Evolutionary conservation across 2,888 invertebrate species (phyloP), one percentile per base, ranked within the genome.

Genomic region (Dysmachus trigonus): DNA sequence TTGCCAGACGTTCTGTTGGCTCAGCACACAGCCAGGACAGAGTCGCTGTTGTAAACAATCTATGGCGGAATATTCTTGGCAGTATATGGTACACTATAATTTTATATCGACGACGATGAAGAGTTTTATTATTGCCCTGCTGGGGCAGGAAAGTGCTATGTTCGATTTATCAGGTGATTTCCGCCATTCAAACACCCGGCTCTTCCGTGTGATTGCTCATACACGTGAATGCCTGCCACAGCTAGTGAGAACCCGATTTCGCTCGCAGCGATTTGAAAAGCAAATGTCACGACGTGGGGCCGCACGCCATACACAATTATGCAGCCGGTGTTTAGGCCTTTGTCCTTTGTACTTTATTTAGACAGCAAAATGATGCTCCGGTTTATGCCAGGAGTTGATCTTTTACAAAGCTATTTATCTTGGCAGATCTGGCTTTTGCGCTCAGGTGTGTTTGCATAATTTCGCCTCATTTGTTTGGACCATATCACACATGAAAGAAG

Each of bases 1-100:
- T 83, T 83, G 71, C 83, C 71, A 72, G 83, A 83, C 83, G 72
- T 33, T 83, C 38, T 83, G 83, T 72, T 83, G 83, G 83, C 72
- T 72, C 38, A 41, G 83, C 72, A 72, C 83, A 83, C 47, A 83
- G 41, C 31, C 83, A 72, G 41, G 31, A 81, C 33, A 62, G 1
- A 72, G 72, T 18, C 71, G 41, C 72, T 83, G 83, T 41, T 83
- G 72, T 72, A 83, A 83, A 83, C 72, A 72, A 72, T 72, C 72
- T 41, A 41, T 5, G n/a, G 35, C 38, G 27, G 22, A 83, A 22
- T 35, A 22, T 72, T 38, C 72, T 83, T 72, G 35, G 38, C 47
- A 18, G 27, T 30, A 27, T 38, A 62, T 15, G 31, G 51, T 22
- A n/a, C 27, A 62, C 82, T 62, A 71, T 53, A 71, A 53, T 71